Evolutionary conservation across 2,797 vertebrate genomes (phyloP).

Genomic region (Aulostomus chinensis): DNA sequence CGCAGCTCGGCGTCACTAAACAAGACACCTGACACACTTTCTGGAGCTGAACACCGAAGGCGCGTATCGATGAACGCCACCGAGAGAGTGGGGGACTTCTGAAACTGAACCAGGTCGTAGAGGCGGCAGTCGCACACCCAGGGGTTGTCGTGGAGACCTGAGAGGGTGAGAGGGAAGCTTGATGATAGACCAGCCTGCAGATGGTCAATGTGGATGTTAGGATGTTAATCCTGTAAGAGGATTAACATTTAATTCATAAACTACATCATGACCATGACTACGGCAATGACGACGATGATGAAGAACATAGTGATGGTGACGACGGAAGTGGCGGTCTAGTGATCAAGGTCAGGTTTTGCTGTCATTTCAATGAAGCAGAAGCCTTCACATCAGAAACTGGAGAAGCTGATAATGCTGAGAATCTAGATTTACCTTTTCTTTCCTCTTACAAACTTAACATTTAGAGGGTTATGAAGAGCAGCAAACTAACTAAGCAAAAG

Average conservation of each 20-base stretch:
- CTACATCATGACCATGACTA: constrained; percentile 63
- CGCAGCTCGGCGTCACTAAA: constrained; percentile 91
- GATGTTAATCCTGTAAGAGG: constrained; percentile 74
- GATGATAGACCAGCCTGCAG: constrained; percentile 61
- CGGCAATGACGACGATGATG: constrained; percentile 37
- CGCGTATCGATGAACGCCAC: constrained; percentile 90
- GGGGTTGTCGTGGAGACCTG: constrained; percentile 97
- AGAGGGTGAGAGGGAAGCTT: constrained; percentile 28
- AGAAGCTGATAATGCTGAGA: constrained; percentile 4
- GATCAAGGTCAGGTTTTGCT: constrained; percentile 37
- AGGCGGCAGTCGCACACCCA: constrained; percentile 96
- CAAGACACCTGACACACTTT: constrained; percentile 88
- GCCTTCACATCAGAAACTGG: neutral
- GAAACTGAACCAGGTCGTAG: constrained; percentile 91
- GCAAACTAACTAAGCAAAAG: no score
- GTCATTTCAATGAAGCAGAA: neutral
- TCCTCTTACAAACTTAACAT: neutral
- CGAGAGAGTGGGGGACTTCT: constrained; percentile 86
- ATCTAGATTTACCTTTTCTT: neutral
- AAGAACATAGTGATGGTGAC: constrained; percentile 8
- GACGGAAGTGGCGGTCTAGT: constrained; percentile 9
- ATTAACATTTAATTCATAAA: constrained; percentile 78
- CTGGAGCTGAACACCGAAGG: constrained; percentile 88
- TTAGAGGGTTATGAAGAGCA: neutral
- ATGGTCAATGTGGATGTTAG: constrained; percentile 65